Percentiles rank a stretch among this genome's conserved stretches.
Conservation (phyloP, 1,140 invertebrate species). For the Diabrotica undecimpunctata region DNA sequence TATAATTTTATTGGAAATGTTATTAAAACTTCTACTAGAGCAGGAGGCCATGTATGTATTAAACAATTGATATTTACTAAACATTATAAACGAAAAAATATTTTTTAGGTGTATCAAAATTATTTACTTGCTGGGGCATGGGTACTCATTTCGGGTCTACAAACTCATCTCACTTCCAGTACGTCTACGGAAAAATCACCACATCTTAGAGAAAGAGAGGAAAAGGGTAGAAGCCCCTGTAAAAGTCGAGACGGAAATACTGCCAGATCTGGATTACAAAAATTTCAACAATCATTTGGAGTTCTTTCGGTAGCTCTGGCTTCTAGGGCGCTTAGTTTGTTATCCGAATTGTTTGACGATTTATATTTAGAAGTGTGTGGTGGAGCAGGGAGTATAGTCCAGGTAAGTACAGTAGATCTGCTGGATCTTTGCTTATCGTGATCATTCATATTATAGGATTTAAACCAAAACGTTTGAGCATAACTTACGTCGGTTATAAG, state of each 20-base stretch:
- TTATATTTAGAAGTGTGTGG: conserved; percentile 56
- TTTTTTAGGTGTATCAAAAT: conserved; percentile 75
- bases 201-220: conserved; percentile 46
- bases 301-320: conserved; percentile 78
- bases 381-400: conserved; percentile 33
- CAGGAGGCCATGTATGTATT: conserved; percentile 76
- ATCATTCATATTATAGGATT: no score
- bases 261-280: conserved; percentile 42
- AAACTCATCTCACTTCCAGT: conserved; percentile 61
- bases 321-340: conserved; percentile 65
- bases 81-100: neutral
- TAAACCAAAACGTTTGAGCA: no score
- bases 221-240: conserved; percentile 63
- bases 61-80: neutral
- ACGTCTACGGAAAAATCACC: conserved; percentile 40
- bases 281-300: conserved; percentile 72
- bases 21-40: conserved; percentile 79
- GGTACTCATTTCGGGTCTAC: conserved; percentile 81
- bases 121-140: conserved; percentile 82
- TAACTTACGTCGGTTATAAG: no score
- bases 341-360: conserved; percentile 65
- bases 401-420: conserved; percentile 16
- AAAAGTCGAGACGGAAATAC: conserved; percentile 59
- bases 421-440: no score
- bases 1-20: conserved; percentile 76